These are phyloP conservation scores for Eugnorisma glareosa DNA, from an alignment of 2,888 invertebrate genomes.

Conservation along the genomic window DNA sequence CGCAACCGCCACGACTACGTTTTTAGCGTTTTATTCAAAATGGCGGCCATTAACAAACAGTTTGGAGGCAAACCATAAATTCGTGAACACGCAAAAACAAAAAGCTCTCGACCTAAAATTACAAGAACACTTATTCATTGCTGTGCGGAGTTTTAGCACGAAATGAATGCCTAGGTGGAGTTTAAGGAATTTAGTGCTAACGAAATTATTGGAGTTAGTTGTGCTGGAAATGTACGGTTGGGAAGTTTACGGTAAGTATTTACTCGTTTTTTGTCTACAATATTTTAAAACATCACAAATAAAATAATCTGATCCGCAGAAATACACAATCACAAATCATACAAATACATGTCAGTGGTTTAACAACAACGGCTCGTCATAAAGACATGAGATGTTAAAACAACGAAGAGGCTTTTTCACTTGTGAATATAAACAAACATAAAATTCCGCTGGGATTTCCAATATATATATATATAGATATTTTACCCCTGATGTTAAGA, in stretches of 20 bases:
- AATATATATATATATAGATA: no score
- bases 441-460: neutral
- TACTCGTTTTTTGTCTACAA: neutral
- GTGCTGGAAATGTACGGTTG: slow-evolving; percentile 7
- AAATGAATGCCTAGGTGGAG: slow-evolving; percentile 43
- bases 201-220: slow-evolving; percentile 34
- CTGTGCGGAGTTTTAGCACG: slow-evolving; percentile 57
- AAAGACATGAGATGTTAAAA: neutral
- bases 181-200: slow-evolving; percentile 39
- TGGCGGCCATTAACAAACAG: slow-evolving; percentile 49
- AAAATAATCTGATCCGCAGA: neutral
- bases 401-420: neutral
- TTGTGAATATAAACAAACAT: neutral
- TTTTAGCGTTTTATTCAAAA: slow-evolving; percentile 55
- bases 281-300: neutral
- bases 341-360: neutral
- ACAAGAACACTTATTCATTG: slow-evolving; percentile 64
- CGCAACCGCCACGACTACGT: slow-evolving; percentile 27
- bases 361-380: neutral
- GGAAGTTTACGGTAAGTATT: neutral
- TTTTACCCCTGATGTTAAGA: neutral
- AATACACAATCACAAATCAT: neutral
- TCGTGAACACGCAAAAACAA: slow-evolving; percentile 61
- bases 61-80: slow-evolving; percentile 55
- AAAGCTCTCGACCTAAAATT: slow-evolving; percentile 59